These are phyloP conservation scores for Platygyra sinensis DNA, from an alignment of 64 coral and sea anemone species.

Conservation along the genomic window DNA sequence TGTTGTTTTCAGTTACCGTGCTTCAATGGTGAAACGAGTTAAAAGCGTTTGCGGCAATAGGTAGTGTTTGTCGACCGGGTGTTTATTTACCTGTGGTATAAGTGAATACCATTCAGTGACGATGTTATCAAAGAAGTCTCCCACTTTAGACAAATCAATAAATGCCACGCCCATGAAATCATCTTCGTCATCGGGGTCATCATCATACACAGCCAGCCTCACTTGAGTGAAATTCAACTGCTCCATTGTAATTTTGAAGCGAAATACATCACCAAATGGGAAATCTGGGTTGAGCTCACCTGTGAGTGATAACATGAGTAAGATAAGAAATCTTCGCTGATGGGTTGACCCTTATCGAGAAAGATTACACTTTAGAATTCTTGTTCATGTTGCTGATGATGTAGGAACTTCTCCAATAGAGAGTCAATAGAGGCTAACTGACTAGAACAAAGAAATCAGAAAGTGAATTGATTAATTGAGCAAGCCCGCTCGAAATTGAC, in stretches of 20 bases:
- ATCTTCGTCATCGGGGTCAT: slow-evolving; percentile 71
- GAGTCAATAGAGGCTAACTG: too few relatives aligned
- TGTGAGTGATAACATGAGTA: background rate
- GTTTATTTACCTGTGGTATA: slow-evolving; percentile 52
- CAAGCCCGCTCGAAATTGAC: too few relatives aligned
- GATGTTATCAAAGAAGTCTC: slow-evolving; percentile 46
- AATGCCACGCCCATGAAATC: slow-evolving; percentile 72
- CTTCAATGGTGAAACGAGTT: too few relatives aligned
- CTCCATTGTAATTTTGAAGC: slow-evolving; percentile 56
- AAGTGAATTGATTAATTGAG: too few relatives aligned
- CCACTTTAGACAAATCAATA: slow-evolving; percentile 50
- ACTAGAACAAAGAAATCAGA: too few relatives aligned
- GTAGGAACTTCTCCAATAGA: too few relatives aligned
- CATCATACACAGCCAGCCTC: slow-evolving; percentile 60
- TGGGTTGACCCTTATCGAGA: background rate
- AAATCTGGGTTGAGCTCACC: slow-evolving; percentile 63
- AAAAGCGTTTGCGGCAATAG: too few relatives aligned
- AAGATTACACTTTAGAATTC: too few relatives aligned
- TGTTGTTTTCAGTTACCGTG: too few relatives aligned
- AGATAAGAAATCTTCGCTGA: background rate
- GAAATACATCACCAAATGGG: slow-evolving; percentile 53
- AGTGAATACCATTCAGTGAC: slow-evolving; percentile 67
- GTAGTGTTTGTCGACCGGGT: too few relatives aligned
- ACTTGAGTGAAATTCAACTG: slow-evolving; percentile 63
- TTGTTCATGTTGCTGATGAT: too few relatives aligned